These are phyloP conservation scores for Druon quercuslanigerum DNA, from an alignment of 1,140 invertebrate genomes.

Conservation along the genomic window DNA sequence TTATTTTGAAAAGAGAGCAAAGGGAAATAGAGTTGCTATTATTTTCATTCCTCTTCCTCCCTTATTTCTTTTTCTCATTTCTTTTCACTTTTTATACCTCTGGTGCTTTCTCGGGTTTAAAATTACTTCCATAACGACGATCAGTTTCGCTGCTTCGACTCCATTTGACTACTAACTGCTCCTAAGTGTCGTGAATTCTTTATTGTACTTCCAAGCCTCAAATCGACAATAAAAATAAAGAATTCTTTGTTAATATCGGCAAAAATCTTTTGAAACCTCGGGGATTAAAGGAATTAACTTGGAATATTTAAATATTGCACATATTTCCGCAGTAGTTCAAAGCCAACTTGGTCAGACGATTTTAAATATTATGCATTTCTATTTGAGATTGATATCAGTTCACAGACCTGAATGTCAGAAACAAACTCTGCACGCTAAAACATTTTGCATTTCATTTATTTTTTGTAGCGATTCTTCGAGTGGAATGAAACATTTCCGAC, in stretches of 20 bases:
- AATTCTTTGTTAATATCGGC: no score
- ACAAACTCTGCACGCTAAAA: neutral
- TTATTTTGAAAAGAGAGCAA: neutral
- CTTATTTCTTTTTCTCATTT: neutral
- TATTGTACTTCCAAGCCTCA: neutral
- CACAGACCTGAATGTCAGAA: neutral
- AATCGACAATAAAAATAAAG: neutral
- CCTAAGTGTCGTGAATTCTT: slow-evolving; percentile 3
- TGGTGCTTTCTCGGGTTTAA: neutral
- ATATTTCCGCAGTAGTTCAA: neutral
- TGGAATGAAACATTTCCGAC: slow-evolving; percentile 20
- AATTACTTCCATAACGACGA: slow-evolving; percentile 6
- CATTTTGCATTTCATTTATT: neutral
- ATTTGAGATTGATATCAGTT: neutral
- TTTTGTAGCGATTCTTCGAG: slow-evolving; percentile 22
- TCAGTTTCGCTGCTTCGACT: slow-evolving; percentile 8
- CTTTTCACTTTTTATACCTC: neutral
- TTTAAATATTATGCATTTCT: neutral
- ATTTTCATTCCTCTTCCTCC: neutral
- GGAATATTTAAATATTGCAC: no score
- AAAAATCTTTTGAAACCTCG: no score
- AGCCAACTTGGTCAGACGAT: neutral
- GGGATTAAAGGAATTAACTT: no score
- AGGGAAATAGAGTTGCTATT: neutral
- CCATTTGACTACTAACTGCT: slow-evolving; percentile 13